Base-by-base conservation (phyloP, 2,888 invertebrate species). In the Oscheius sp. region DNA sequence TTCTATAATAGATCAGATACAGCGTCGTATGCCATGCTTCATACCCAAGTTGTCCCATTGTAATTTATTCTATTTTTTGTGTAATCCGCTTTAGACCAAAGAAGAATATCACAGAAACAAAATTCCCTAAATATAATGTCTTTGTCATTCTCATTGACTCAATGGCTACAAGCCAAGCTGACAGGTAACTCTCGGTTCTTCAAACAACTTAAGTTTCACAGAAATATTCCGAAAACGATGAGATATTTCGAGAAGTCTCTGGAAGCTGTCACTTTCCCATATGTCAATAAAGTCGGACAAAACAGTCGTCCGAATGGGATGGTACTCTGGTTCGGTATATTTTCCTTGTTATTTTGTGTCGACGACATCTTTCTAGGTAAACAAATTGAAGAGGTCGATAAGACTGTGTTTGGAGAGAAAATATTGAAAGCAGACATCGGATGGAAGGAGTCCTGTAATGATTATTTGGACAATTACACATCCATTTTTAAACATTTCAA, bases 221-320 rank as follows among this genome's bases (percentile, higher is more conserved):
- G 80, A 63, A 71, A 73, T n/a, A 75, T 80, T 43, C 78, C 78
- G 23, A 58, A 74, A 49, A 78, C 80, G 0, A 72, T 80, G 53
- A 71, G 72, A 18, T 78, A 78, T 49, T 76, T 80, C 59, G 73
- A 70, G 18, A 75, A 80, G 43, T 73, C 75, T 23, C 74, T 77
- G 74, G 78, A 76, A 46, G 81, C 83, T 25, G 73, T 83, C 41
- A 69, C 71, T 43, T 82, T 84, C 61, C 77, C 77, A 0, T 78
- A 82, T 70, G 70, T 84, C 71, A 84, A 84, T 74, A 84, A 84
- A 75, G 64, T 83, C n/a, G 84, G 81, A 5, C 58, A 76, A 23
- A 84, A 84, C 68, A 78, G 78, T 68, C 76, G 78, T 16, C 84
- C 84, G n/a, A 84, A 84, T 76, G 83, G 79, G 16, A 68, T 80